Conservation (phyloP, 2,888 invertebrate genomes). For the Euzophera pinguis region DNA sequence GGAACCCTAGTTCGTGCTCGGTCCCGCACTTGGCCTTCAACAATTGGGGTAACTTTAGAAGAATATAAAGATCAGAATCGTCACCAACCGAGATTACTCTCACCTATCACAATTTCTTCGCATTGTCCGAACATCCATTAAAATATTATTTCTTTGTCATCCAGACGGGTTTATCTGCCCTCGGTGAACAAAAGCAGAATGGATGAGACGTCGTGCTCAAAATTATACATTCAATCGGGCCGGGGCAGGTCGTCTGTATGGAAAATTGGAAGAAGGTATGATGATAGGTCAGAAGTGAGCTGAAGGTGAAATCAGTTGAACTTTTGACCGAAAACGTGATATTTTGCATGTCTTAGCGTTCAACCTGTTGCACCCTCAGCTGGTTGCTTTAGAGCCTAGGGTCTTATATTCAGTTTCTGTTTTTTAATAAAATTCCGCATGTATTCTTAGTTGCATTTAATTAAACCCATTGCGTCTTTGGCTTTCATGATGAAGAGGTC, state of each 20-base stretch:
- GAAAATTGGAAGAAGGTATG: conserved; percentile 37
- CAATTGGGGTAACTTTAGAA: conserved; percentile 45
- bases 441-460: too few species aligned
- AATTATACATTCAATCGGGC: conserved; percentile 55
- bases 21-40: not conserved
- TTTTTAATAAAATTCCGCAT: too few species aligned
- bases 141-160: conserved; percentile 52
- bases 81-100: conserved; percentile 69
- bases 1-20: not conserved
- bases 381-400: too few species aligned
- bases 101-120: conserved; percentile 77
- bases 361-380: too few species aligned
- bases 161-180: conserved; percentile 69
- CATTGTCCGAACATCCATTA: conserved; percentile 73
- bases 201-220: conserved; percentile 58
- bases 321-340: not conserved
- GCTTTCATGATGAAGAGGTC: not conserved
- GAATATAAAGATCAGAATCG: conserved; percentile 61
- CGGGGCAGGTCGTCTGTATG: conserved; percentile 48
- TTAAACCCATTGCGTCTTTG: too few species aligned
- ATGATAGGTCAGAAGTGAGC: conserved; percentile 43
- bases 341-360: not conserved
- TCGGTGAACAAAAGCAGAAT: conserved; percentile 61
- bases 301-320: conserved; percentile 16
- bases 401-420: too few species aligned